Base-by-base conservation (phyloP, 1,140 invertebrate genomes). In the Trialeurodes vaporariorum region DNA sequence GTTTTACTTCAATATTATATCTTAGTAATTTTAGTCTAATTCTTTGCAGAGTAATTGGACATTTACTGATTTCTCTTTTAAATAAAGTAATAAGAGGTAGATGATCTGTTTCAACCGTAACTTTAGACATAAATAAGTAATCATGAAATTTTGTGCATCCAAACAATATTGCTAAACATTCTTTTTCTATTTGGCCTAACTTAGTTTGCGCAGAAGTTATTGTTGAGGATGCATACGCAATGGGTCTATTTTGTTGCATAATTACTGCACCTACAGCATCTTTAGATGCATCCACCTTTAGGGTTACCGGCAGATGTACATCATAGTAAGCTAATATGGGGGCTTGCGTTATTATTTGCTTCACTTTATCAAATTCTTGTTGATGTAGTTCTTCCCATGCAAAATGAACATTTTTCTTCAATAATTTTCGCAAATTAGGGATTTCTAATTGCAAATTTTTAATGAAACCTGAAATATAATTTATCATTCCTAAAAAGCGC, bases 141-240 rank as follows among this genome's bases (percentile, higher is more conserved):
- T 77, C 72, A 59, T 75, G 72, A 70, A 76, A 77, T 59, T 66
- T 71, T 61, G 66, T 72, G 68, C 68, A 75, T 65, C 63, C 75
- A 72, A 75, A 78, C 25, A 75, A 69, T 26, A 82, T n/a, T n/a
- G n/a, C n/a, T n/a, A n/a, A n/a, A n/a, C n/a, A n/a, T n/a, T n/a
- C n/a, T n/a, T n/a, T n/a, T 76, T 82, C 79, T 24, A 80, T 81
- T 68, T 76, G 75, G 0, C 77, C 71, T 69, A 78, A 82, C 1
- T 71, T 70, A 66, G 70, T 66, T 69, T 80, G 74, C 22, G 74
- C 71, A 34, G 68, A 68, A 62, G 67, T 75, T 12, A 77, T 58
- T 2, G 72, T 72, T 67, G 73, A 72, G 12, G 73, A 76, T 1
- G 77, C 77, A 70, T 75, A 80, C n/a, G 70, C 72, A 11, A 77